Evolutionary conservation across 1,140 invertebrate species (phyloP).

Genomic region (Cataglyphis hispanica): DNA sequence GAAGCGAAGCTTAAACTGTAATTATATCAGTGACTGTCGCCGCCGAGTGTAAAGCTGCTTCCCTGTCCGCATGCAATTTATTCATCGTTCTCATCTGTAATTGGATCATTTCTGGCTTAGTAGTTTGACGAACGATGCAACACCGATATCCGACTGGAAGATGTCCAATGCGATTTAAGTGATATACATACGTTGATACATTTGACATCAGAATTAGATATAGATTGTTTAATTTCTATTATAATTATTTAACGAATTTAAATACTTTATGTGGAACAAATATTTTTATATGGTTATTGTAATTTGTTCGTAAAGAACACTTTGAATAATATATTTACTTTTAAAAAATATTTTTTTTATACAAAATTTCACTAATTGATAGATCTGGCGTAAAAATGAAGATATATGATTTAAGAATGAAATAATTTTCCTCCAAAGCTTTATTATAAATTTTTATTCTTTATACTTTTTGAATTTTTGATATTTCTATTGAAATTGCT

Average conservation of each 20-base stretch:
- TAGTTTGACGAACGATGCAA: constrained; percentile 37
- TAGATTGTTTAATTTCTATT: background rate
- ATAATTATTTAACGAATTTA: background rate
- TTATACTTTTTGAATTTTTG: background rate
- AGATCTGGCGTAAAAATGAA: background rate
- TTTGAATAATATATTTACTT: background rate
- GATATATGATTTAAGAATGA: background rate
- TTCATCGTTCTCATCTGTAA: constrained; percentile 41
- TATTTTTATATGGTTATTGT: background rate
- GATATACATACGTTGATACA: constrained; percentile 1
- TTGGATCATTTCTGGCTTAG: constrained; percentile 54
- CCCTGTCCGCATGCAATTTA: constrained; percentile 50
- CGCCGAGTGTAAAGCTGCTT: constrained; percentile 25
- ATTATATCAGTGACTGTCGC: constrained; percentile 50
- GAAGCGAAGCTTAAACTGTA: constrained; percentile 49
- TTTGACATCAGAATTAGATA: background rate
- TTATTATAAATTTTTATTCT: background rate
- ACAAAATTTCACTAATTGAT: background rate
- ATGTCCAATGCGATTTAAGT: constrained; percentile 46
- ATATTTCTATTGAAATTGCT: background rate
- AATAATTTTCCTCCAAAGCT: background rate
- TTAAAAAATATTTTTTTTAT: background rate
- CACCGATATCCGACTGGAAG: constrained; percentile 25
- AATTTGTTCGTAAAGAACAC: background rate
- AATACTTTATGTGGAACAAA: background rate